Conservation (phyloP, 2,888 invertebrate genomes). For the Tanytarsus gracilentus region DNA sequence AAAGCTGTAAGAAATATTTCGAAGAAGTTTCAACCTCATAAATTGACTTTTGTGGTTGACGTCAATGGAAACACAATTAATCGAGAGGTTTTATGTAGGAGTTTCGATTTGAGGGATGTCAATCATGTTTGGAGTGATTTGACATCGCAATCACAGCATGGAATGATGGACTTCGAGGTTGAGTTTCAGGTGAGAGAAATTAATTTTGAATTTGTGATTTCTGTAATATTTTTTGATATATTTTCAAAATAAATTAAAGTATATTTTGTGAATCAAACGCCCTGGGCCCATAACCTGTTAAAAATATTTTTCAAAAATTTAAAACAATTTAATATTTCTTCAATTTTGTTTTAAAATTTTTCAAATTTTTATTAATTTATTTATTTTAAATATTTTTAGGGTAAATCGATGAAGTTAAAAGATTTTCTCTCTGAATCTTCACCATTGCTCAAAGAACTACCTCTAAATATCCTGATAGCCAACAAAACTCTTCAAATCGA, state of each 20-base stretch:
- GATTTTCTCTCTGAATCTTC: neutral
- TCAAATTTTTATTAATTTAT: too few relatives aligned
- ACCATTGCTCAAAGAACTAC: neutral
- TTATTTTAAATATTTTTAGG: too few relatives aligned
- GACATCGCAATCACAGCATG: neutral
- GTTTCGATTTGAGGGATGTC: neutral
- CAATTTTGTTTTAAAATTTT: too few relatives aligned
- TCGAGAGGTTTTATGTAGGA: neutral
- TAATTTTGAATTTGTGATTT: too few relatives aligned
- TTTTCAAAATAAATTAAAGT: too few relatives aligned
- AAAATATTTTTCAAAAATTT: too few relatives aligned
- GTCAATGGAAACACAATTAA: neutral
- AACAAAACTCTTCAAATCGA: neutral
- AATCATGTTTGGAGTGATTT: neutral
- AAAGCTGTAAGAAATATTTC: neutral
- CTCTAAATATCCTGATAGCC: neutral
- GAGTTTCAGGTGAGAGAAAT: neutral
- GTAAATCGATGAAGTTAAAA: too few relatives aligned
- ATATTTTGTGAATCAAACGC: too few relatives aligned
- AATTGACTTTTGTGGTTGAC: neutral
- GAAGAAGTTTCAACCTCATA: neutral
- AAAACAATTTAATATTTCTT: too few relatives aligned
- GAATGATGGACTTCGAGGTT: neutral
- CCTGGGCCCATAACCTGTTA: too few relatives aligned
- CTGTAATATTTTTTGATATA: too few relatives aligned